Evolutionary conservation across 2,113 vertebrate genomes (phyloP).

Genomic region (Gracilinanus agilis): DNA sequence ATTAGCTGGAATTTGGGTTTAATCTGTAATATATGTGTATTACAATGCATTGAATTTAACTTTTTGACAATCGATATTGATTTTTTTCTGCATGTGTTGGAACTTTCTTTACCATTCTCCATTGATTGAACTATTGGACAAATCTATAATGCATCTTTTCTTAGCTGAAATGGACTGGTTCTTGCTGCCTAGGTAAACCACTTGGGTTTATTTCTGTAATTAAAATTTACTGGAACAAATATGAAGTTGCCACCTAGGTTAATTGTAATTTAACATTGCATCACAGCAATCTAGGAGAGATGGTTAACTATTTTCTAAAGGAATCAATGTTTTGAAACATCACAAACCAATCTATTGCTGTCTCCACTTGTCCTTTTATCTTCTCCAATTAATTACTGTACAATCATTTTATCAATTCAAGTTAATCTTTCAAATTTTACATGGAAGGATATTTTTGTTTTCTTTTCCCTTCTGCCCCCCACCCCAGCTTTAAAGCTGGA

Average conservation of each 20-base stretch:
- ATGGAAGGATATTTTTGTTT: constrained; percentile 19
- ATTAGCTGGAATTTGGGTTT: constrained; percentile 18
- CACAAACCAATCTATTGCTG: neutral
- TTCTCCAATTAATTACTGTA: neutral
- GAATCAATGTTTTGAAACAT: constrained; percentile 15
- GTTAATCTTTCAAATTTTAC: neutral
- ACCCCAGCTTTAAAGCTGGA: neutral
- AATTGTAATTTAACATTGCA: neutral
- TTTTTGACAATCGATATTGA: neutral
- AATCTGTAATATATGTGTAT: neutral
- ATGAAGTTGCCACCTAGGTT: neutral
- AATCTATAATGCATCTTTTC: neutral
- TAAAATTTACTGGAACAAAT: constrained; percentile 9
- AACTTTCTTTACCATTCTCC: neutral
- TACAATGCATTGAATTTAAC: neutral
- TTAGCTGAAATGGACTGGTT: constrained; percentile 1
- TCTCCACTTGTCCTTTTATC: neutral
- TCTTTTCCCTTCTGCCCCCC: neutral
- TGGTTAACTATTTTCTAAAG: constrained; percentile 22
- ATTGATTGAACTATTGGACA: neutral
- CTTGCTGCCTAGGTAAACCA: neutral
- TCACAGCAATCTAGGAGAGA: neutral
- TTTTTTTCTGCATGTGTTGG: neutral
- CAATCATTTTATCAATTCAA: constrained; percentile 16
- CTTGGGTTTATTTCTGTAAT: neutral